Conservation (phyloP, 2,797 vertebrate genomes). For the Myripristis jacobus region DNA sequence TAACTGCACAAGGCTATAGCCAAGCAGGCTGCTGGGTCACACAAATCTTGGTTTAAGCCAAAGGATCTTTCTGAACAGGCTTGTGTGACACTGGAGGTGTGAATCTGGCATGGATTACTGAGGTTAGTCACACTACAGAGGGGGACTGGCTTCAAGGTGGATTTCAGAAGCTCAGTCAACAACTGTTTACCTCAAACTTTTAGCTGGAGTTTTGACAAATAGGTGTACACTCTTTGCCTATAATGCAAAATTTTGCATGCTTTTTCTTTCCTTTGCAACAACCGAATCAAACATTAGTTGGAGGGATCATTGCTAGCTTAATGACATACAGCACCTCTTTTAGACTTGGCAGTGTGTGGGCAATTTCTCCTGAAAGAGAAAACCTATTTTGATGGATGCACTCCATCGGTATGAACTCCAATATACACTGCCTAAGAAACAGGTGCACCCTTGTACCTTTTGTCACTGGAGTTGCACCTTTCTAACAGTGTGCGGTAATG, state of each 20-base stretch:
- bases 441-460: neutral
- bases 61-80: slow-evolving; percentile 31
- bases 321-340: neutral
- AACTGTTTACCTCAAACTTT: slow-evolving; percentile 24
- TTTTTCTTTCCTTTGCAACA: neutral
- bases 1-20: slow-evolving; percentile 36
- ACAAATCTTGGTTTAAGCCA: slow-evolving; percentile 52
- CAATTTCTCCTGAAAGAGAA: neutral
- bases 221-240: neutral
- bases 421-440: slow-evolving; percentile 11
- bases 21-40: slow-evolving; percentile 45
- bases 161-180: slow-evolving; percentile 26
- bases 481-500: neutral
- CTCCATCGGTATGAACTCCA: slow-evolving; percentile 1
- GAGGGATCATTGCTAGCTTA: neutral
- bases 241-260: neutral
- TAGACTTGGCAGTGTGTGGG: neutral
- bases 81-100: slow-evolving; percentile 39
- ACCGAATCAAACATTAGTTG: neutral
- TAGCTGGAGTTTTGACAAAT: slow-evolving; percentile 1
- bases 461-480: neutral
- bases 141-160: slow-evolving; percentile 19
- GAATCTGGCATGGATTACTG: slow-evolving; percentile 44
- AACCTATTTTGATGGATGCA: slow-evolving; percentile 7
- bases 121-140: slow-evolving; percentile 28